Conservation (phyloP, 2,113 vertebrate species). For the Desmodus rotundus region DNA sequence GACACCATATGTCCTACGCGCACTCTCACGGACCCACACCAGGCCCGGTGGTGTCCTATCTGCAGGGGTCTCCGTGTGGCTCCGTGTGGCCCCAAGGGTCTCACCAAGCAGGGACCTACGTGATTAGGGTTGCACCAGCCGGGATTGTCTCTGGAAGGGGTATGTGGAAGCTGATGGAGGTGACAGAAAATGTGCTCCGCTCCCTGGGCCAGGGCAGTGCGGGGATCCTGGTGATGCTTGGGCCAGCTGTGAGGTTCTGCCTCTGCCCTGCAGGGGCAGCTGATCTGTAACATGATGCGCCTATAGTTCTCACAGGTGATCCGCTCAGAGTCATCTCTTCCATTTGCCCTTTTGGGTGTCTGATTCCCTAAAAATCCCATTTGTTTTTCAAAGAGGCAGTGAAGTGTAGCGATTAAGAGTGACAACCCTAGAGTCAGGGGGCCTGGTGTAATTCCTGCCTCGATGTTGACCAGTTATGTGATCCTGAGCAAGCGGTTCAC, state of each 20-base stretch:
- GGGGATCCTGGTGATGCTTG: background rate
- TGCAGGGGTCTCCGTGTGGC: fast-evolving
- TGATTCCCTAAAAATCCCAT: background rate
- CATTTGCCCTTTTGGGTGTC: background rate
- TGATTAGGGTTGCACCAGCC: background rate
- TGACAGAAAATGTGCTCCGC: fast-evolving
- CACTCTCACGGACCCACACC: fast-evolving
- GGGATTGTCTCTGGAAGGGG: background rate
- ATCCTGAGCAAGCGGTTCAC: background rate
- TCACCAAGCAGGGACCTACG: background rate
- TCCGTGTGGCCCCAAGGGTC: background rate
- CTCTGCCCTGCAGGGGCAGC: background rate
- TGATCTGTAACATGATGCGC: fast-evolving
- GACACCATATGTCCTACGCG: background rate
- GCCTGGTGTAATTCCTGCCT: background rate
- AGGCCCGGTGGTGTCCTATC: background rate
- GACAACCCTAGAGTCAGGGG: background rate
- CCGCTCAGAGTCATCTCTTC: background rate
- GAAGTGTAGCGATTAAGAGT: background rate
- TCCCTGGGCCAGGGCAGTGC: background rate
- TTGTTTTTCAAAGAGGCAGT: background rate
- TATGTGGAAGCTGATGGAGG: background rate
- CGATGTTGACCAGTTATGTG: background rate
- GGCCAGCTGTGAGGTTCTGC: background rate
- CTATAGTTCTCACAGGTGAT: fast-evolving